Base-by-base conservation (phyloP, 2,888 invertebrate genomes). In the Eustalomyia histrio region DNA sequence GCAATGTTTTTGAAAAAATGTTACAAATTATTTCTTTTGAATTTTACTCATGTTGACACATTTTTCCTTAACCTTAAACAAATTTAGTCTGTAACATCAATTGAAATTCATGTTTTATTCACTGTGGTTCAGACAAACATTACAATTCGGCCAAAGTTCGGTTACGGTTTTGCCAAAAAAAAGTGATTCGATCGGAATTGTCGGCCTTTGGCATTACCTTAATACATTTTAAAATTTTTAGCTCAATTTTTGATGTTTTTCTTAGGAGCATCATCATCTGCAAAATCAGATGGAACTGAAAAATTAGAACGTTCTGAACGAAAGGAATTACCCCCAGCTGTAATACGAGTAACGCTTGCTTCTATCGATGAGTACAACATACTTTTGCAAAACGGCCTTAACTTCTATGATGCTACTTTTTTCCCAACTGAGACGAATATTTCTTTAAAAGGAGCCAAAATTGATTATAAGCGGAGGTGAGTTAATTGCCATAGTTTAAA, bases 321-420 rank as follows among this genome's bases (percentile, higher is more conserved):
- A 7, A 91, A 93, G 84, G 94, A 94, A 83, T 89, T 90, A 82
- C 92, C 93, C 8, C 92, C 92, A 76, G 93, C 94, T 82, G 94
- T 95, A 10, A 92, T 95, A 53, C 93, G 95, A 78, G 93, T 95
- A 74, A 95, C 95, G 0, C 91, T 95, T 83, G 95, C 95, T 75
- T 95, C 93, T 75, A 92, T 95, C 83, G 95, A 95, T 84, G 95
- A 95, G 87, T 95, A 94, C 85, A 95, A 95, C 89, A 93, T 94
- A 86, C 91, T 96, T 72, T 92, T 96, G 75, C 96, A 96, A 90
- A 95, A 95, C 87, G 96, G 96, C 0, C 92, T 96, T 76, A 96
- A 96, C 91, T 96, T 96, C 91, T 96, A 96, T 88, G 96, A 96
- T 18, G 96, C 96, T 57, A 96, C 96, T 24, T 96, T 94, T 92